Conservation (phyloP, 2,888 invertebrate species). For the Luffia ferchaultella region DNA sequence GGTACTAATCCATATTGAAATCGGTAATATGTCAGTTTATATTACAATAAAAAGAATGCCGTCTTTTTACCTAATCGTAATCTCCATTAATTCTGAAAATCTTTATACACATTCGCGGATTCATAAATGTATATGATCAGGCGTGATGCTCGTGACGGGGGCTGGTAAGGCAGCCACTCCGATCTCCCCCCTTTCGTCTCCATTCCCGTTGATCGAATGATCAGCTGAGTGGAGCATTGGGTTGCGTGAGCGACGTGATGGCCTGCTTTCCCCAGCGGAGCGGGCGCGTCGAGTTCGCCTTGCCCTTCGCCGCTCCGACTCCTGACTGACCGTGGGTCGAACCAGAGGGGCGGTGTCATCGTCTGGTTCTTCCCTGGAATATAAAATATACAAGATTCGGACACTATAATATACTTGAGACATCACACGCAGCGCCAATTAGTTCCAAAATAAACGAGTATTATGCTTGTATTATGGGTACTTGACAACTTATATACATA, state of each 20-base stretch:
- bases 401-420: too few relatives aligned
- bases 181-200: constrained; percentile 40
- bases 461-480: too few relatives aligned
- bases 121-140: constrained; percentile 31
- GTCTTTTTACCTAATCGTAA: too few relatives aligned
- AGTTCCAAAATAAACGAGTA: too few relatives aligned
- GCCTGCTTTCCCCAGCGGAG: constrained; percentile 11
- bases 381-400: too few relatives aligned
- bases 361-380: neutral
- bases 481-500: too few relatives aligned
- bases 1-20: too few relatives aligned
- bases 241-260: constrained; percentile 11
- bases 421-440: too few relatives aligned
- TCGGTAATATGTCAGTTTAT: too few relatives aligned
- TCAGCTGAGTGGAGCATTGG: constrained; percentile 17
- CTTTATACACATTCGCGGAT: constrained; percentile 10
- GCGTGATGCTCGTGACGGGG: constrained; percentile 13
- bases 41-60: too few relatives aligned
- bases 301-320: constrained; percentile 20
- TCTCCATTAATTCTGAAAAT: too few relatives aligned
- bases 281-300: constrained; percentile 19
- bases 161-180: constrained; percentile 40
- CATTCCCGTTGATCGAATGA: constrained; percentile 50
- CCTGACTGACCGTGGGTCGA: constrained; percentile 7
- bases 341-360: neutral